These are phyloP conservation scores for Halichoeres trimaculatus DNA, from an alignment of 2,113 vertebrate species.

Conservation along the genomic window DNA sequence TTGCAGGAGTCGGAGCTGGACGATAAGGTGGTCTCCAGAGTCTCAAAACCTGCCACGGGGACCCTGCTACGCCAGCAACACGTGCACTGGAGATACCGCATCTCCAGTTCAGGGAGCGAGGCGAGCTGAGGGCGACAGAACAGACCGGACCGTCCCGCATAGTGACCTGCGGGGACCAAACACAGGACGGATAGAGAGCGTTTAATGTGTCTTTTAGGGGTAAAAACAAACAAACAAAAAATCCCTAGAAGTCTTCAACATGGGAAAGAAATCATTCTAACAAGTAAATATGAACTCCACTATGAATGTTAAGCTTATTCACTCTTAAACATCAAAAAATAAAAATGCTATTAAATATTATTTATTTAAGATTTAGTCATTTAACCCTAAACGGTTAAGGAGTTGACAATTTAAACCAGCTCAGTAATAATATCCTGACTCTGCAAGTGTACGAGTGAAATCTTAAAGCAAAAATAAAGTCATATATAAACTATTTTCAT, in stretches of 20 bases:
- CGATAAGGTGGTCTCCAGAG: conserved; percentile 19
- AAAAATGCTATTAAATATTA: not conserved
- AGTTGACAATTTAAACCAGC: not conserved
- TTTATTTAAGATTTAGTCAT: no score
- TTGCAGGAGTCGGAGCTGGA: conserved; percentile 17
- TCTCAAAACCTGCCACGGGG: conserved; percentile 53
- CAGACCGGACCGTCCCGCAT: conserved; percentile 54
- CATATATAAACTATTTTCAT: accelerated
- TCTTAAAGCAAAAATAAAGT: not conserved
- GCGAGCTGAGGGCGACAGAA: conserved; percentile 52
- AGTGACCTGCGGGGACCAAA: conserved; percentile 41
- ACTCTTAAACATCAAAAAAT: not conserved
- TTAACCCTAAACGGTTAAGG: not conserved
- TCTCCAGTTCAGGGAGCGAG: conserved; percentile 58
- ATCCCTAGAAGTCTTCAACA: no score
- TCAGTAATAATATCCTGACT: not conserved
- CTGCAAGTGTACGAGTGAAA: not conserved
- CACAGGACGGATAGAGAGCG: no score
- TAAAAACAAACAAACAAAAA: no score
- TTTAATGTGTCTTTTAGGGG: no score
- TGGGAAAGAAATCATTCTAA: not conserved
- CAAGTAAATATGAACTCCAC: not conserved
- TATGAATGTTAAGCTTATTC: not conserved
- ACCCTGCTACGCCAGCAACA: conserved; percentile 79
- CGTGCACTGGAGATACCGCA: conserved; percentile 75